Evolutionary conservation across 2,888 invertebrate species (phyloP), one percentile per base, ranked within the genome.

Genomic region (Cantharis rufa): DNA sequence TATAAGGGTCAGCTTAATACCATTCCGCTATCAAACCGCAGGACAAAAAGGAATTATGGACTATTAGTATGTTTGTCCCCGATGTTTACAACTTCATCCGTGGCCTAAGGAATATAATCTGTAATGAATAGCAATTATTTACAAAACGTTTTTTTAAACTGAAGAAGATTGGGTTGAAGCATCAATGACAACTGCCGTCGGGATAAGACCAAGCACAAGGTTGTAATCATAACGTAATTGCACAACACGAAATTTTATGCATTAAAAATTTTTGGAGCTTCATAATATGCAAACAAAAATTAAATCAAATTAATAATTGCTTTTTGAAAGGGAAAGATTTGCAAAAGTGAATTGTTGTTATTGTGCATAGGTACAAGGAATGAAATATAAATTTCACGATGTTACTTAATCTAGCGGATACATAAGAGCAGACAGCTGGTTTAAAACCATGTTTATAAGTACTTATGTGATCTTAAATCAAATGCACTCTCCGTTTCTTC

Each of bases 391-490:
- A 66, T 66, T 18, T 66, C n/a, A 24, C 13, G 64, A 48, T 66
- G 64, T 66, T 66, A 66, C 64, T 16, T 66, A 21, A 66, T 66
- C 15, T 21, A 5, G 3, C 48, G 61, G 76, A 70, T 73, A 71
- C 69, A 62, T 70, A 66, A 48, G 62, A 62, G 71, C 64, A 77
- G 74, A 74, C 77, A 76, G 75, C 72, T 75, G 78, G 75, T 75
- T 18, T 18, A 73, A 78, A 78, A 73, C 78, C 70, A 72, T 72
- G 75, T 76, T 66, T 70, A 75, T 75, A 78, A 78, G n/a, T n/a
- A n/a, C n/a, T n/a, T n/a, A n/a, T 73, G 72, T 76, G 78, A 71
- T 70, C 72, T 78, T 63, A 48, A 75, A 76, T 71, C 68, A 72
- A 69, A 71, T 69, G 66, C 71, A 75, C 70, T 73, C 75, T 77